Percentiles rank a stretch among this genome's conserved stretches.
These are phyloP conservation scores for Tipula lateralis DNA, from an alignment of 2,888 invertebrate genomes.

Conservation along the genomic window DNA sequence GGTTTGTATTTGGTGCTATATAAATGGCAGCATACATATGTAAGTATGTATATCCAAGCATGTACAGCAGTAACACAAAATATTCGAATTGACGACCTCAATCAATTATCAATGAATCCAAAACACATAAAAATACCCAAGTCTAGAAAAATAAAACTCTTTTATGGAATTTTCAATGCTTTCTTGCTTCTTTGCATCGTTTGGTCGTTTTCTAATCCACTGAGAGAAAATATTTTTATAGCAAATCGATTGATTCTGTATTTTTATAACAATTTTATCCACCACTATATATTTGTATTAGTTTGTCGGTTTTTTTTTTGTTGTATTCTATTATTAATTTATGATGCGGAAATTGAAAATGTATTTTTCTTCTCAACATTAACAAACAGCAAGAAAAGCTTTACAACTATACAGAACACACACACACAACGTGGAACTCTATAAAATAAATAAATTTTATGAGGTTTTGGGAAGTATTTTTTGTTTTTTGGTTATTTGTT, in stretches of 20 bases:
- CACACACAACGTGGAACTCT: neutral
- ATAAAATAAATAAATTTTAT: neutral
- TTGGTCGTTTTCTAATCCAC: neutral
- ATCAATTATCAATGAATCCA: constrained; percentile 24
- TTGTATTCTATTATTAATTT: neutral
- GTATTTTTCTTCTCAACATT: constrained; percentile 2
- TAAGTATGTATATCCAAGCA: neutral
- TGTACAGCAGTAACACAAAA: neutral
- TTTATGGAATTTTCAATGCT: neutral
- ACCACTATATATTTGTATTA: neutral
- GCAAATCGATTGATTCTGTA: constrained; percentile 11
- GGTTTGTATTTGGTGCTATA: no score
- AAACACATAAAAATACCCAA: constrained; percentile 19
- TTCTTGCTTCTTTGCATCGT: neutral
- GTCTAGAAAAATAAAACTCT: neutral
- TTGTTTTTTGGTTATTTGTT: neutral
- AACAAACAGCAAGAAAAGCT: neutral
- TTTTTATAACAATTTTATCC: neutral
- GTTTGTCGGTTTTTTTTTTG: neutral
- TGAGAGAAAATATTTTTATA: neutral
- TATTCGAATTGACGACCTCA: neutral
- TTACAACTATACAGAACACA: neutral
- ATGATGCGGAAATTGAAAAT: constrained; percentile 19
- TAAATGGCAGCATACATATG: no score
- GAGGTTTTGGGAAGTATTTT: neutral